Evolutionary conservation across 2,888 invertebrate species (phyloP).

Genomic region (Eupithecia tripunctaria): DNA sequence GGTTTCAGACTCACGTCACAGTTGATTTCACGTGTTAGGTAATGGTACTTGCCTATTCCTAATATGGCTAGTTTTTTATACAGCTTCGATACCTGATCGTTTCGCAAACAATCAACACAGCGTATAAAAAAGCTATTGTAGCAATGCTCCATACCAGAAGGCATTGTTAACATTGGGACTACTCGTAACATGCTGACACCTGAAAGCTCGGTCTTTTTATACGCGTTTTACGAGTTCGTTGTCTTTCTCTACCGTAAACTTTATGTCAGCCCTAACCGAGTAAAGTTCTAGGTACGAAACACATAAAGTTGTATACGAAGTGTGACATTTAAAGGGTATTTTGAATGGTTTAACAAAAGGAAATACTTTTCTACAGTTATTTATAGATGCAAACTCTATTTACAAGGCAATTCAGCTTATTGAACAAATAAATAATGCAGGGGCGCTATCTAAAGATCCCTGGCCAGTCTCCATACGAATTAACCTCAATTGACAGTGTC

Average conservation of each 20-base stretch:
- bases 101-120: conserved; percentile 38
- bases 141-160: conserved; percentile 17
- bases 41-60: conserved; percentile 32
- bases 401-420: conserved; percentile 75
- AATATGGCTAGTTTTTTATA: conserved; percentile 39
- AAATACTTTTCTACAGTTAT: conserved; percentile 52
- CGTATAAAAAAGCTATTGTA: conserved; percentile 30
- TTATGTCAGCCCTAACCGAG: conserved; percentile 57
- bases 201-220: conserved; percentile 62
- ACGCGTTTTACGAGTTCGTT: conserved; percentile 79
- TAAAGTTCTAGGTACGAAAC: not conserved
- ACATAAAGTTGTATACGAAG: not conserved
- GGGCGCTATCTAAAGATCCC: conserved; percentile 78
- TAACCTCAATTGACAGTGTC: conserved; percentile 83
- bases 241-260: conserved; percentile 76
- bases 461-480: conserved; percentile 80
- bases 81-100: conserved; percentile 28
- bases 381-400: conserved; percentile 59
- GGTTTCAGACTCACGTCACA: conserved; percentile 34
- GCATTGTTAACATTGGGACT: conserved; percentile 37
- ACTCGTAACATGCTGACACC: conserved; percentile 48
- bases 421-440: conserved; percentile 79
- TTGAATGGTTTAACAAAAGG: conserved; percentile 31
- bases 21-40: conserved; percentile 42
- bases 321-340: not conserved